Conservation (phyloP, 2,113 vertebrate species). For the Erythrolamprus reginae region DNA sequence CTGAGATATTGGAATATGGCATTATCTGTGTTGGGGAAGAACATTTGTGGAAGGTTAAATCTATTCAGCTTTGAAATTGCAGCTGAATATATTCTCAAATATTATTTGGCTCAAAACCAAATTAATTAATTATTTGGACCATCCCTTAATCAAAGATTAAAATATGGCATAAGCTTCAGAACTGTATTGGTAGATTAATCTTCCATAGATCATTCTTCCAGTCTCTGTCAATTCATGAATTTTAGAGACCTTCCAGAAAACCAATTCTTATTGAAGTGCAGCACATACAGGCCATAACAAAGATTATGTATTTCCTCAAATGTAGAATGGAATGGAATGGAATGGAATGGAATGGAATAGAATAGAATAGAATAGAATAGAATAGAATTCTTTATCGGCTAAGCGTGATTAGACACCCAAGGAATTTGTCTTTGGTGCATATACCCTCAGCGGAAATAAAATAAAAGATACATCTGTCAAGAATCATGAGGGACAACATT, state of each 20-base stretch:
- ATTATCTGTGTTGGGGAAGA: slow-evolving; percentile 42
- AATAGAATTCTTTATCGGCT: too few relatives aligned
- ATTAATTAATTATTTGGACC: slow-evolving; percentile 51
- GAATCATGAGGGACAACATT: too few relatives aligned
- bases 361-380: too few relatives aligned
- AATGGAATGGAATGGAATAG: too few relatives aligned
- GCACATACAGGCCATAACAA: neutral
- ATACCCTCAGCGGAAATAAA: too few relatives aligned
- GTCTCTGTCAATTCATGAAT: neutral
- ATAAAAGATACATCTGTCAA: too few relatives aligned
- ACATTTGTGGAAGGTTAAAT: slow-evolving; percentile 43
- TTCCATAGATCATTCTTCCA: slow-evolving; percentile 30
- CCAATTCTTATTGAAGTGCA: slow-evolving; percentile 18
- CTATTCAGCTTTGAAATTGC: slow-evolving; percentile 33
- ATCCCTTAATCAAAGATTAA: slow-evolving; percentile 43
- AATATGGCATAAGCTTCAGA: slow-evolving; percentile 47
- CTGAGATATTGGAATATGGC: neutral
- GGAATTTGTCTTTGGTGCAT: too few relatives aligned
- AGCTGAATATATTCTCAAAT: slow-evolving; percentile 31
- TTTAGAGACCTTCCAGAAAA: neutral
- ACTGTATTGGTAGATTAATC: slow-evolving; percentile 40
- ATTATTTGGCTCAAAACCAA: slow-evolving; percentile 35
- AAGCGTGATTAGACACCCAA: too few relatives aligned
- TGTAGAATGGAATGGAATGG: too few relatives aligned
- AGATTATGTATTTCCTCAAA: neutral